Base-by-base conservation (phyloP, 2,888 invertebrate species). In the Marronus borbonicus region DNA sequence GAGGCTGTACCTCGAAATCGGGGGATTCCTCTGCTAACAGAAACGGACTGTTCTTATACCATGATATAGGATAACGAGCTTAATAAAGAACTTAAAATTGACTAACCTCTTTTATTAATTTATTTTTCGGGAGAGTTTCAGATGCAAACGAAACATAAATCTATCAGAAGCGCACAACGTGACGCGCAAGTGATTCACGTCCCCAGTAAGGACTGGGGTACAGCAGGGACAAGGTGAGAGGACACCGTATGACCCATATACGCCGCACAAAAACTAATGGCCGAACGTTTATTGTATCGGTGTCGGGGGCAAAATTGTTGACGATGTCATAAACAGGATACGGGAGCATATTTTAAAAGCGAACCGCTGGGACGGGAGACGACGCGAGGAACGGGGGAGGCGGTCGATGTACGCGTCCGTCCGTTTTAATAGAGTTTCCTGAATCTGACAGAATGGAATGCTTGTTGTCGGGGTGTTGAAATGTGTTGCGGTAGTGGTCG, bases 401-500 rank as follows among this genome's bases (percentile, higher is more conserved):
- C n/a, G 31, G 55, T n/a, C 28, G 24, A 68, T 24, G 49, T 31
- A 58, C 58, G 55, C 52, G 17, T 24, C 36, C 55, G 17, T 55
- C 55, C 70, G 52, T 55, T 70, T 70, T 70, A 70, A 70, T 70
- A 55, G 70, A 70, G 70, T 70, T 58, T 55, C 70, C 70, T 70
- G 55, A 12, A 44, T 66, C 44, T 66, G 65, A 66, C 65, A 66
- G 55, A 58, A 58, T 58, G 55, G 55, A 58, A 58, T 58, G 55
- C 55, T 24, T 58, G 55, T 20, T 20, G 55, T 20, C 17, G 55
- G 55, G 20, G 20, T 24, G 20, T 58, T 58, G 20, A 58, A 58
- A 58, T 58, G 55, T 20, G 20, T 58, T 58, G 20, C 44, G 44
- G 44, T 44, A 44, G 44, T 44, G 44, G 44, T 44, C 5, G 31